A percentile compares a stretch with the other conserved stretches of the same genome.
These are phyloP conservation scores for Rambutsinella grinnellia DNA, from an alignment of 2,888 invertebrate species.

Conservation along the genomic window DNA sequence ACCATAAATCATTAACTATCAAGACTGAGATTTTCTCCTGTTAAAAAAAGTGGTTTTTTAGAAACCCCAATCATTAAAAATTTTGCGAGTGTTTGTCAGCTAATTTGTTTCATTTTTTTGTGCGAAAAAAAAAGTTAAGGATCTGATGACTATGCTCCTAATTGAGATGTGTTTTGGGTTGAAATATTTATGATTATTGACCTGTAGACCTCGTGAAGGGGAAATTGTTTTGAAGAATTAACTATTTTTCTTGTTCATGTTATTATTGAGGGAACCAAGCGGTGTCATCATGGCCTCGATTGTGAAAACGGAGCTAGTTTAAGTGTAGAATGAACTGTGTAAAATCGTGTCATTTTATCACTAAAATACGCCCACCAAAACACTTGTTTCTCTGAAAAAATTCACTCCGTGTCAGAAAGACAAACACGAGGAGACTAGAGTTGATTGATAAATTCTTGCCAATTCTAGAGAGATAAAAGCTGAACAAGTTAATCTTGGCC, in stretches of 20 bases:
- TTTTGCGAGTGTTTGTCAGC: slow-evolving; percentile 46
- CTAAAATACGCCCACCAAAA: slow-evolving; percentile 46
- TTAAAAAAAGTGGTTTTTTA: slow-evolving; percentile 21
- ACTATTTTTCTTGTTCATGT: background rate
- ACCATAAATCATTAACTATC: slow-evolving; percentile 43
- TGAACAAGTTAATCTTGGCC: no score
- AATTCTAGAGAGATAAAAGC: no score
- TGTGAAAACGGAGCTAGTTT: background rate
- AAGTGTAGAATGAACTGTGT: background rate
- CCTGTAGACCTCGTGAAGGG: slow-evolving; percentile 32
- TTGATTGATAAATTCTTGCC: slow-evolving; percentile 48
- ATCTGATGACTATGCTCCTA: slow-evolving; percentile 18
- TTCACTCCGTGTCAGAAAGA: slow-evolving; percentile 1
- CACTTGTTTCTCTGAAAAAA: slow-evolving; percentile 23
- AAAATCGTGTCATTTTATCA: slow-evolving; percentile 48
- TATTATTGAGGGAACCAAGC: no score
- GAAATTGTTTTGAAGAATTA: background rate
- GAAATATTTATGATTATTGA: slow-evolving; percentile 54
- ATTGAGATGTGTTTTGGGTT: slow-evolving; percentile 51
- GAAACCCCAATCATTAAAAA: slow-evolving; percentile 43
- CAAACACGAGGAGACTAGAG: slow-evolving; percentile 2
- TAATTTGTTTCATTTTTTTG: slow-evolving; percentile 37
- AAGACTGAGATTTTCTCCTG: slow-evolving; percentile 4
- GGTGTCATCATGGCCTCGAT: no score
- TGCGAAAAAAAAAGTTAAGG: background rate